These are phyloP conservation scores for Somateria mollissima DNA, from an alignment of 2,797 vertebrate species.

Conservation along the genomic window DNA sequence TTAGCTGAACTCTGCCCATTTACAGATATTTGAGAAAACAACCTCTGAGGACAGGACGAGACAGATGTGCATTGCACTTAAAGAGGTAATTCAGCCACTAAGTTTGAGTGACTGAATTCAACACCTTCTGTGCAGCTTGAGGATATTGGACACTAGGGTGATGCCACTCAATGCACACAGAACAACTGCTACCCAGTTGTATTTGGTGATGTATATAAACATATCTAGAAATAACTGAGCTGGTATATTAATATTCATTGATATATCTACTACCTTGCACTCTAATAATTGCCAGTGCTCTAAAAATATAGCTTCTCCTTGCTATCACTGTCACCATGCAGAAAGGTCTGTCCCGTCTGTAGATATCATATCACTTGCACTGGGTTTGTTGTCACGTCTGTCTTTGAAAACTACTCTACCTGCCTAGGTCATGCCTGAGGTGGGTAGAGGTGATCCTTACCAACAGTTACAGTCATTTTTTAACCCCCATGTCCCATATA, in stretches of 20 bases:
- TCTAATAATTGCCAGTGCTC: neutral
- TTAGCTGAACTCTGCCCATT: neutral
- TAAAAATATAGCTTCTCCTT: neutral
- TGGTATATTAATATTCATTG: neutral
- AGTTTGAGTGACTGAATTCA: neutral
- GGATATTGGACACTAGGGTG: neutral
- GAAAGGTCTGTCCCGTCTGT: rapidly evolving
- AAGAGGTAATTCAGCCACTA: neutral
- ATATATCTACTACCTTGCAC: neutral
- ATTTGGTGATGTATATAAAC: neutral
- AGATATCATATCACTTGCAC: neutral
- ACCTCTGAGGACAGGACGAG: neutral
- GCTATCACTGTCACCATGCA: neutral
- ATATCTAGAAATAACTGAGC: neutral
- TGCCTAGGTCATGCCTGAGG: neutral
- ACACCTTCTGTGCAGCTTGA: neutral
- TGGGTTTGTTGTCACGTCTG: neutral
- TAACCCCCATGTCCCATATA: rapidly evolving
- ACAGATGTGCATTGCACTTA: neutral
- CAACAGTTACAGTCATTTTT: rapidly evolving
- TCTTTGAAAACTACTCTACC: neutral
- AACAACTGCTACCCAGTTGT: rapidly evolving
- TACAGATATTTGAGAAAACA: neutral
- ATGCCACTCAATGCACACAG: neutral
- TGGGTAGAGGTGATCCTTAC: neutral